Conservation (phyloP, 2,888 invertebrate genomes). For the Pheosia tremula region DNA sequence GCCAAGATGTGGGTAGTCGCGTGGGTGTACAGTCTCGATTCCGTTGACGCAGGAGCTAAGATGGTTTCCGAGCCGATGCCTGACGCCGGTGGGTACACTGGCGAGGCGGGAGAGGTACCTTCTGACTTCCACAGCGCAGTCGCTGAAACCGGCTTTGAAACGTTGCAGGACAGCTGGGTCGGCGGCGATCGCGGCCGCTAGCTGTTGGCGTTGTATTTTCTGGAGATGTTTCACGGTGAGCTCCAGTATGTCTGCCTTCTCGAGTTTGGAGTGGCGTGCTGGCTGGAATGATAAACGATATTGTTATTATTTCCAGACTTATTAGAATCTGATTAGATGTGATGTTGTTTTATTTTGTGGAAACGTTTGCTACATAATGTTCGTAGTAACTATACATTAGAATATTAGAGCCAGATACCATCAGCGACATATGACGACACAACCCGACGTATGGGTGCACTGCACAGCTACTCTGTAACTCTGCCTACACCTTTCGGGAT, state of each 20-base stretch:
- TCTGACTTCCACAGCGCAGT: constrained; percentile 94
- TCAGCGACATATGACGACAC: too few species aligned
- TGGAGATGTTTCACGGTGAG: constrained; percentile 97
- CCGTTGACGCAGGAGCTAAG: constrained; percentile 86
- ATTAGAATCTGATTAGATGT: constrained; percentile 31
- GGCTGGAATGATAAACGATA: constrained; percentile 86
- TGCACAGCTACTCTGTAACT: too few species aligned
- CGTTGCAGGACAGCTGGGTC: constrained; percentile 94
- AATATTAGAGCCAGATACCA: too few species aligned
- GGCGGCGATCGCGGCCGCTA: constrained; percentile 91
- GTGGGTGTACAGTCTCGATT: constrained; percentile 69
- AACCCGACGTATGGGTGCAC: too few species aligned
- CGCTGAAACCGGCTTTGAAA: constrained; percentile 94
- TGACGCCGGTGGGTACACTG: constrained; percentile 83
- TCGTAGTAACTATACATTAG: background rate
- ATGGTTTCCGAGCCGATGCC: constrained; percentile 87
- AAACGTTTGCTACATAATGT: constrained; percentile 1
- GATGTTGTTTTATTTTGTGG: background rate
- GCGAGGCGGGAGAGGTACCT: constrained; percentile 88
- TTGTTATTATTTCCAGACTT: constrained; percentile 7
- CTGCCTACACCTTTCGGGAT: too few species aligned
- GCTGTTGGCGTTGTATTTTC: constrained; percentile 94
- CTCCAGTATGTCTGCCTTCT: constrained; percentile 98
- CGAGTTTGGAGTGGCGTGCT: constrained; percentile 95
- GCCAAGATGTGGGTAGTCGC: constrained; percentile 83